A percentile compares a stretch with the other conserved stretches of the same genome.
Conservation (phyloP, 2,888 invertebrate genomes). For the Carcina quercana region DNA sequence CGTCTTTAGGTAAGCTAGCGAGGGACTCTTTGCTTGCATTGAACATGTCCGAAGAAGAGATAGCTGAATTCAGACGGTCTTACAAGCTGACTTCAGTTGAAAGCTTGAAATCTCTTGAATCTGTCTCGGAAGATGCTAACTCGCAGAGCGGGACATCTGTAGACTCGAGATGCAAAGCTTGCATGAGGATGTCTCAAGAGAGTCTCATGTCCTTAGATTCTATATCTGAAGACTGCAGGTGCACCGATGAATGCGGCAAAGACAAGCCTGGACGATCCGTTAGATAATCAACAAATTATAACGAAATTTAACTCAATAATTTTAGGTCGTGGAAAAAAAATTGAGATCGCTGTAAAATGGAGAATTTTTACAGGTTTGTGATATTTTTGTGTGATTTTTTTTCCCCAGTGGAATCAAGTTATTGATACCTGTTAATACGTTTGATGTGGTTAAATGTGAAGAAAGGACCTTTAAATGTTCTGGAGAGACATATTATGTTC, state of each 20-base stretch:
- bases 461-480: no score
- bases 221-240: conserved; percentile 58
- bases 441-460: no score
- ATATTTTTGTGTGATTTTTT: no score
- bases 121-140: conserved; percentile 62
- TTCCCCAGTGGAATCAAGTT: no score
- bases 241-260: conserved; percentile 16
- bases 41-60: conserved; percentile 66
- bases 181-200: conserved; percentile 58
- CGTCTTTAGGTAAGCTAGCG: conserved; percentile 63
- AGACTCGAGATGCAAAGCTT: conserved; percentile 55
- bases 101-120: conserved; percentile 56
- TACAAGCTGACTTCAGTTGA: conserved; percentile 63
- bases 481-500: no score
- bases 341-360: no score
- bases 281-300: no score
- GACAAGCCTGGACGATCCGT: conserved; percentile 43
- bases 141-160: conserved; percentile 60
- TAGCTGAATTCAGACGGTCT: conserved; percentile 55
- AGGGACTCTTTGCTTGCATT: conserved; percentile 58
- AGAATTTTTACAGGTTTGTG: no score
- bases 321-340: no score
- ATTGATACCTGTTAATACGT: no score
- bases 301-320: no score
- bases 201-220: conserved; percentile 65